Conservation (phyloP, 2,797 vertebrate genomes). For the Siniperca scherzeri region DNA sequence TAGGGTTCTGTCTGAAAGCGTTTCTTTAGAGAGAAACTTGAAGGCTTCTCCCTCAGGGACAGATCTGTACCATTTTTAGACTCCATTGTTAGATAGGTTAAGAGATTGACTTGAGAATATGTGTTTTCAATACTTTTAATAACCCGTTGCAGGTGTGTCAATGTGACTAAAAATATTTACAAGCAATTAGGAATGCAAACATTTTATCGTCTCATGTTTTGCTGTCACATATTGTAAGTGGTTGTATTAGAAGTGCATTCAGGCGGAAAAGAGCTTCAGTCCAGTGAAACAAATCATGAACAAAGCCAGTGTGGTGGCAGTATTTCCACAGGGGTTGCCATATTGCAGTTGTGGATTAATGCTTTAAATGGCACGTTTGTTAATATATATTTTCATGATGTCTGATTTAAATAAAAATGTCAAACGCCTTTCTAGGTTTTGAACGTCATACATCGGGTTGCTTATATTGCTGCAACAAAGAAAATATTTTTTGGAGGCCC, state of each 20-base stretch:
- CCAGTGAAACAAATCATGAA: conserved; percentile 44
- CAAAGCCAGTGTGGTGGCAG: conserved; percentile 49
- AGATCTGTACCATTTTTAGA: conserved; percentile 71
- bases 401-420: neutral
- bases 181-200: conserved; percentile 77
- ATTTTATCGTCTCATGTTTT: conserved; percentile 42
- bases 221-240: conserved; percentile 51
- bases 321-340: conserved; percentile 52
- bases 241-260: conserved; percentile 16
- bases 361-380: conserved; percentile 28
- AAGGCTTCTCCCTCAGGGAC: conserved; percentile 71
- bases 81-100: conserved; percentile 70
- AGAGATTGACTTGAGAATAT: conserved; percentile 58
- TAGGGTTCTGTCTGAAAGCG: conserved; percentile 65
- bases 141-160: conserved; percentile 48
- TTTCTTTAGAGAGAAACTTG: conserved; percentile 66
- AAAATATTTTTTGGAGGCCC: neutral
- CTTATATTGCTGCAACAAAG: conserved; percentile 11
- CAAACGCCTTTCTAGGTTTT: neutral
- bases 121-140: conserved; percentile 65
- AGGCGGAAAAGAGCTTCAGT: conserved; percentile 22
- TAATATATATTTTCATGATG: neutral
- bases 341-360: neutral
- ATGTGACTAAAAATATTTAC: conserved; percentile 72
- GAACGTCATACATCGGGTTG: neutral